Evolutionary conservation across 1,140 invertebrate species (phyloP), one percentile per base, ranked within the genome.

Genomic region (Danaus plexippus): DNA sequence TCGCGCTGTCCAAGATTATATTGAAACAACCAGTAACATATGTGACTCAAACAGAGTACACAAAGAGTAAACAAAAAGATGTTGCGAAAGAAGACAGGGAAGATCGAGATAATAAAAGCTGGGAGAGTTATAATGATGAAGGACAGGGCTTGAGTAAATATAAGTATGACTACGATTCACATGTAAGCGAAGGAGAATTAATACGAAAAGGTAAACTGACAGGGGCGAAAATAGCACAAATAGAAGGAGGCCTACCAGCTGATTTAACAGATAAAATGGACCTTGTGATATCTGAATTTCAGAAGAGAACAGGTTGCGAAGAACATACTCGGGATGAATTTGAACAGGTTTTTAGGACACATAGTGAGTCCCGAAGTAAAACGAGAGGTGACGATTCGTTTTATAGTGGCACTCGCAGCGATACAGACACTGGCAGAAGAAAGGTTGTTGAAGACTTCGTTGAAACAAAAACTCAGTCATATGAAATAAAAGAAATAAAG

Each of bases 251-350:
- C 43, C 82, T 77, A 60, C 65, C 75, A 0, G 54, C 66, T 59
- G 83, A 84, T 11, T 54, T 86, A 15, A 84, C 73, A 5, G 59
- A 73, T 32, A 85, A 67, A 64, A 78, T 86, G 71, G 71, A 81
- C 50, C 67, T 71, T 48, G 83, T 86, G 9, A 77, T 86, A 54
- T 69, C 75, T 18, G 83, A 86, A 61, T 77, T 86, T 55, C 59
- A 83, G 63, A 63, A 50, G 8, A 80, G 75, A 69, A 54, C 79
- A 15, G 69, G 71, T 9, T 69, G 69, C 11, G 80, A 80, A 53
- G 67, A 59, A 52, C 40, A 59, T 11, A 47, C 40, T 18, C 15
- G 56, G 52, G 44, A 54, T 15, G 12, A 32, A 0, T 32, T 32
- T 32, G 22, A 32, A 32, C 22, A 32, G 22, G 22, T 32, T 32